Percentiles rank a stretch among this genome's conserved stretches.
phyloP scores from a whole-genome alignment of 2,797 vertebrate genomes.

The Cyprinella venusta region DNA sequence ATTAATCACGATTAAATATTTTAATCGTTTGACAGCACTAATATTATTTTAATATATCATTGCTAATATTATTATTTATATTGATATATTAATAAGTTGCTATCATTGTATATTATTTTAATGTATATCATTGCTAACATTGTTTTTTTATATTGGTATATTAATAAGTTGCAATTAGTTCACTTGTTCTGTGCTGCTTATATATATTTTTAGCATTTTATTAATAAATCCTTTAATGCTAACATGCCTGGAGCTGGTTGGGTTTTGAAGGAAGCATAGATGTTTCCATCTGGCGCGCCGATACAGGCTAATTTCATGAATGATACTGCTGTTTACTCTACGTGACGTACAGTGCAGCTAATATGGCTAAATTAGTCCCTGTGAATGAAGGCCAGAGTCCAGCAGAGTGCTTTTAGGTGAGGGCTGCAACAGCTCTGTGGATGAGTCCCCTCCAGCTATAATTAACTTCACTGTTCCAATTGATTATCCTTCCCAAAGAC shows the following conservation, averaged over 20 bases:
- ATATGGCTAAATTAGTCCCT: not conserved
- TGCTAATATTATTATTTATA: not conserved
- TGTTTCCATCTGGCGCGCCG: not conserved
- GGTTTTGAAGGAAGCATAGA: not conserved
- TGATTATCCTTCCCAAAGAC: slow-evolving; percentile 75
- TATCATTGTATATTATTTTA: too few relatives aligned
- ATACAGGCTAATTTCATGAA: slow-evolving; percentile 17
- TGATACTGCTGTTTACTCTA: slow-evolving; percentile 32
- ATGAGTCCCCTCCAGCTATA: slow-evolving; percentile 66
- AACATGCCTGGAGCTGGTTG: not conserved
- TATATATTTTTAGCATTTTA: not conserved
- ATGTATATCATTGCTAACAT: too few relatives aligned
- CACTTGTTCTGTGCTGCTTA: too few relatives aligned
- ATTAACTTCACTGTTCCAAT: slow-evolving; percentile 74
- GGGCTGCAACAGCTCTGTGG: slow-evolving; percentile 33
- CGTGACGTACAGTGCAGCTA: not conserved
- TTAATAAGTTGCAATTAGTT: too few relatives aligned
- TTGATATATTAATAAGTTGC: too few relatives aligned
- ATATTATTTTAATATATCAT: not conserved
- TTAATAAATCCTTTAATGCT: not conserved
- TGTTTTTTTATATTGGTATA: too few relatives aligned
- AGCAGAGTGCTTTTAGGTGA: slow-evolving; percentile 28
- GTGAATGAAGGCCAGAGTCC: slow-evolving; percentile 39
- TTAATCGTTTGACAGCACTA: too few relatives aligned
- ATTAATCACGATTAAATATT: too few relatives aligned